Base-by-base conservation (phyloP, 2,797 vertebrate genomes). In the Alosa sapidissima region DNA sequence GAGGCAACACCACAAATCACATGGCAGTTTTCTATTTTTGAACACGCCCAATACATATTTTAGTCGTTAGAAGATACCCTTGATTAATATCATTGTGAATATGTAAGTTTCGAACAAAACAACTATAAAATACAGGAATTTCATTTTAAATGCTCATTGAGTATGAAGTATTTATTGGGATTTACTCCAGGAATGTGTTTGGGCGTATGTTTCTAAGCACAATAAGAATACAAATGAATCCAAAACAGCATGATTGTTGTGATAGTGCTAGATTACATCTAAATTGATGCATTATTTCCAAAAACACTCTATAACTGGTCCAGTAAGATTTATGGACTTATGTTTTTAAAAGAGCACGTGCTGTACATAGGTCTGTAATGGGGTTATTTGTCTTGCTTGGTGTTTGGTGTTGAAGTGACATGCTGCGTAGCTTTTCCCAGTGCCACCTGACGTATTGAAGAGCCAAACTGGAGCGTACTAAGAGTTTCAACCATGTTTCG, bases 381-480 rank as follows among this genome's bases (percentile, higher is more conserved):
- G 45, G 21, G 19, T 78, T 47, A 36, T 47, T 78, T 78, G 36
- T 78, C 41, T 36, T 55, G 24, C 47, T 81, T 86, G 3, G 82
- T 87, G 85, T 19, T 88, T 82, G 89, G 92, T 0, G 86, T 45
- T 0, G 87, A 90, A 0, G 51, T 24, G 16, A 92, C 28, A 86
- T 94, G 91, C 82, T 92, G 92, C 0, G 89, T 24, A 0, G 92
- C 90, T 83, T 90, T 93, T 8, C 93, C 92, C 0, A 95, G 91
- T 0, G 89, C 89, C n/a, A 94, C 90, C 86, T 95, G 93, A 1
- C 91, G 91, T 5, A 94, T 88, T 83, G 91, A 88, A 52, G 93
- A 91, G 0, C 93, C 93, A 49, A 94, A 94, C 91, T 94, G 93
- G 84, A 95, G 91, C 9, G 93, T 92, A 88, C 92, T 93, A 41